These are phyloP conservation scores for Orius insidiosus DNA, from an alignment of 1,140 invertebrate species.

Conservation along the genomic window DNA sequence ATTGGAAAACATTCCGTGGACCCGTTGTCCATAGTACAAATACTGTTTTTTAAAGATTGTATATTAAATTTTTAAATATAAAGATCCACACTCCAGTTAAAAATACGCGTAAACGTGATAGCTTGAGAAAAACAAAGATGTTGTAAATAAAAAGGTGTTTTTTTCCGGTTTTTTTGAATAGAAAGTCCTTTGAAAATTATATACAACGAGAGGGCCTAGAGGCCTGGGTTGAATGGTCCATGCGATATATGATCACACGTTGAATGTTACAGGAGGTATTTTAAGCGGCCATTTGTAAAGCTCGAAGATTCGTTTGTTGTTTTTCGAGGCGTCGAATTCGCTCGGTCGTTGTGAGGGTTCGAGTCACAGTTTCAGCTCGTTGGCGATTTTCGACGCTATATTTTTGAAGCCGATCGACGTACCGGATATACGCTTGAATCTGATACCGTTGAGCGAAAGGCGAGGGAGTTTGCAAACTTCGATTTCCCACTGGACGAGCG, in stretches of 20 bases:
- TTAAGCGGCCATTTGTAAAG: conserved; percentile 8
- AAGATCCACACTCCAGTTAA: neutral
- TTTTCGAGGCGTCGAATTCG: neutral
- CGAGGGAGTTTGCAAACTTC: conserved; percentile 98
- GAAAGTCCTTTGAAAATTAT: neutral
- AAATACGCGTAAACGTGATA: neutral
- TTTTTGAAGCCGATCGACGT: conserved; percentile 99
- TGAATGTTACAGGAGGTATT: conserved; percentile 11
- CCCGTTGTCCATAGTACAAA: conserved; percentile 11
- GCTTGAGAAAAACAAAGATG: neutral
- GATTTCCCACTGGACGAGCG: conserved; percentile 99
- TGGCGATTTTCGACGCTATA: conserved; percentile 99
- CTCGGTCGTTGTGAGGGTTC: conserved; percentile 28
- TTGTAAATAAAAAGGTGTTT: neutral
- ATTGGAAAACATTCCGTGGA: conserved; percentile 11
- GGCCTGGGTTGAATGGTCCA: neutral
- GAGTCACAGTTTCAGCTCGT: conserved; percentile 98
- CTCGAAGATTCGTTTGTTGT: conserved; percentile 2
- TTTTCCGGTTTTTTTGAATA: neutral
- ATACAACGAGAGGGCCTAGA: neutral
- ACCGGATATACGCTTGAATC: conserved; percentile 98
- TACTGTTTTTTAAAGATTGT: conserved; percentile 7
- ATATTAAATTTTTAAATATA: neutral
- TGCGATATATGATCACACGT: conserved; percentile 1
- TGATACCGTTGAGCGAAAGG: conserved; percentile 93